These are phyloP conservation scores for Chloropsis cyanopogon DNA, from an alignment of 2,113 vertebrate genomes.

Conservation along the genomic window DNA sequence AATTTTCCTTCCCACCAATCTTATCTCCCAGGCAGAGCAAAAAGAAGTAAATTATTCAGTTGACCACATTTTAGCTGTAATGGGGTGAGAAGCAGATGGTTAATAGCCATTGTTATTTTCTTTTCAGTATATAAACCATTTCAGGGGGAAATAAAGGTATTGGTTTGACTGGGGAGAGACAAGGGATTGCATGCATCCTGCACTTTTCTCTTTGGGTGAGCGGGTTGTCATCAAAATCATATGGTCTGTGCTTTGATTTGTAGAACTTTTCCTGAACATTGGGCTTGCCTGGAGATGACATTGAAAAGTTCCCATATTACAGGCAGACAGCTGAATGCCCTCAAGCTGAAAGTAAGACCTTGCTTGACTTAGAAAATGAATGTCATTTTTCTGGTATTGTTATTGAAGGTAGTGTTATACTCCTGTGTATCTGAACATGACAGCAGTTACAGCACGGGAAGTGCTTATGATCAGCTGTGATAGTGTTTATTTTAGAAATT, in stretches of 20 bases:
- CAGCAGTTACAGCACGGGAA: constrained; percentile 17
- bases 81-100: constrained; percentile 23
- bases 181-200: background rate
- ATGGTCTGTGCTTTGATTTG: constrained; percentile 37
- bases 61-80: constrained; percentile 12
- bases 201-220: constrained; percentile 42
- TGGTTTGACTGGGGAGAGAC: background rate
- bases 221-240: constrained; percentile 23
- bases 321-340: constrained; percentile 44
- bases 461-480: constrained; percentile 42
- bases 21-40: background rate
- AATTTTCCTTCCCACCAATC: background rate
- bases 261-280: constrained; percentile 18
- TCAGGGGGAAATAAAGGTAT: background rate
- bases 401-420: background rate
- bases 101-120: constrained; percentile 1
- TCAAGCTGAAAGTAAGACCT: constrained; percentile 49
- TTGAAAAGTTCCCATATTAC: constrained; percentile 31
- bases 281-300: constrained; percentile 39
- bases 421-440: constrained; percentile 33
- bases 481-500: constrained; percentile 13
- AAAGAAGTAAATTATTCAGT: background rate
- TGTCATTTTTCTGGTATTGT: constrained; percentile 13
- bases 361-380: constrained; percentile 38
- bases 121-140: background rate